Evolutionary conservation across 2,888 invertebrate genomes (phyloP).

Genomic region (Dichetophora obliterata): DNA sequence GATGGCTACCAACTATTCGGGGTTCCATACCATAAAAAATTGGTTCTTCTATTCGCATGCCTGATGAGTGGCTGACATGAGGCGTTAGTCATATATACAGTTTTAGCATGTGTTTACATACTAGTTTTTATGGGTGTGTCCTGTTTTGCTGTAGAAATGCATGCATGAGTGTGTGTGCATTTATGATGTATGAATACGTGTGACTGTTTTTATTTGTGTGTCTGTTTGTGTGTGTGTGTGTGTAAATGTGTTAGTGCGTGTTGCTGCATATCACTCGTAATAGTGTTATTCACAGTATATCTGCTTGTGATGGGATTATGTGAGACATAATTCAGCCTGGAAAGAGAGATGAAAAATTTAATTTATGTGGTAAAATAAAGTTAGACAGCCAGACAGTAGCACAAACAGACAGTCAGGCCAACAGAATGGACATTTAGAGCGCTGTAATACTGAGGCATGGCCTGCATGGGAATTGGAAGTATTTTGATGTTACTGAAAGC

Average conservation of each 20-base stretch:
- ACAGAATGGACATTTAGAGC: background rate
- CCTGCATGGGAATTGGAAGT: slow-evolving; percentile 9
- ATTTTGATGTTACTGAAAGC: background rate
- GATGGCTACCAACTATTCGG: background rate
- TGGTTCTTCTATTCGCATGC: slow-evolving; percentile 15
- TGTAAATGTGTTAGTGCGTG: background rate
- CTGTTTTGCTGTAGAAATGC: background rate
- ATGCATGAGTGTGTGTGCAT: background rate
- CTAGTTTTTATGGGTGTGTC: background rate
- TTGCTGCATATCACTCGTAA: background rate
- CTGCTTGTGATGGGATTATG: slow-evolving; percentile 40
- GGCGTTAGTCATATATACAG: background rate
- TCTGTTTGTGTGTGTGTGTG: background rate
- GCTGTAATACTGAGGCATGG: background rate
- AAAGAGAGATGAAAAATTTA: slow-evolving; percentile 27
- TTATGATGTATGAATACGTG: slow-evolving; percentile 7
- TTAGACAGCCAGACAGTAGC: background rate
- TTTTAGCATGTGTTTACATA: slow-evolving; percentile 27
- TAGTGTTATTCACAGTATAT: slow-evolving; percentile 15
- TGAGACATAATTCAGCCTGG: slow-evolving; percentile 36
- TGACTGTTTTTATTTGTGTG: background rate
- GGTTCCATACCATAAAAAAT: background rate
- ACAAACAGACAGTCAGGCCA: background rate
- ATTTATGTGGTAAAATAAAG: slow-evolving; percentile 33
- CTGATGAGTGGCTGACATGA: slow-evolving; percentile 22